Base-by-base conservation (phyloP, 2,797 vertebrate genomes). In the Clamator glandarius region DNA sequence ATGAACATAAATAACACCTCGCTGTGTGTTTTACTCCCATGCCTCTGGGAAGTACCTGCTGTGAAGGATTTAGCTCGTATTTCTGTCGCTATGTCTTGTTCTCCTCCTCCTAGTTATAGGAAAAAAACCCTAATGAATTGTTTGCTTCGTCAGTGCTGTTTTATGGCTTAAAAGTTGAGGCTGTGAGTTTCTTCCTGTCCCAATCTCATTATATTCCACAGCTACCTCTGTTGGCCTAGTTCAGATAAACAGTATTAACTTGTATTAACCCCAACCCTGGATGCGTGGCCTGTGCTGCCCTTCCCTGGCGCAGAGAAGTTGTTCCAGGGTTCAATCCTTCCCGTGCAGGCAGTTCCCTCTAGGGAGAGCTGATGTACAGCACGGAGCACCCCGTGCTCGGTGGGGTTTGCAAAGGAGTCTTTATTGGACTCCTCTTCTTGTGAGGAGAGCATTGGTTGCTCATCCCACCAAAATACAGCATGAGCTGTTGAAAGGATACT, bases 341-440 rank as follows among this genome's bases (percentile, higher is more conserved):
- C 80, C 44, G 7, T 16, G 48, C 79, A 57, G 76, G 58, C 75
- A 7, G 16, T 18, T 82, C 51, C 67, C 89, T 57, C 52, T 21
- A 4, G 77, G 61, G 83, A 95, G 79, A 69, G 89, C 87, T 51
- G 86, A 29, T 8, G 63, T 39, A 18, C 66, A 42, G 2, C 9
- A 1, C 5, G 55, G 42, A 75, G 52, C 67, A 18, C 14, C 33
- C 29, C 1, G 0, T 3, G 36, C 57, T 64, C 2, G 0, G 0
- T 29, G 41, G 26, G 31, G 25, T 86, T 81, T 55, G 67, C 15
- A 76, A 44, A 63, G 15, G 44, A 6, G 1, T 57, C 10, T 39
- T 76, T 58, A 11, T 61, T 51, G 67, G 63, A 31, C 19, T 78
- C 39, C 3, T 35, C 55, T 24, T 55, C 66, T 51, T 15, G 7